Base-by-base conservation (phyloP, 2,797 vertebrate genomes). In the Capromys pilorides region DNA sequence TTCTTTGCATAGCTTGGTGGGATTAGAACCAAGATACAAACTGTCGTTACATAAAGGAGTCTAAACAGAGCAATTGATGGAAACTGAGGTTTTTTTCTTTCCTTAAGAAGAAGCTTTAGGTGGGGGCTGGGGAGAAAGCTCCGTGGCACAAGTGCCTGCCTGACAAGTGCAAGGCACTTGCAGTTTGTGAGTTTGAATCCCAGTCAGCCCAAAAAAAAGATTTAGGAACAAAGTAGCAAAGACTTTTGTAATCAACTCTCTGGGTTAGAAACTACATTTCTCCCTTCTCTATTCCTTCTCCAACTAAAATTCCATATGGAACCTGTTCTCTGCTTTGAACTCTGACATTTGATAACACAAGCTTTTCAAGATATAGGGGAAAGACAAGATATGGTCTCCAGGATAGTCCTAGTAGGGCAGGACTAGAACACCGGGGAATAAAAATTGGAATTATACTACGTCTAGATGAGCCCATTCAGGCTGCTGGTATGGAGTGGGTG, bases 241-340 rank as follows among this genome's bases (percentile, higher is more conserved):
- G 31, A 6, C 10, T 92, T 92, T 93, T 88, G 41, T 61, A 41
- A 82, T 77, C 62, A 84, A 16, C 31, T 57, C 89, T 87, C 61
- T 61, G 33, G 22, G 4, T 22, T 26, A 75, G 77, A 90, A 91
- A 85, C 41, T 7, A 57, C 10, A 75, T 81, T 31, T 95, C 33
- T 86, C 59, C 64, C 36, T 8, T 77, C 12, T 77, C 21, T 85
- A 59, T 19, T 90, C 5, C 6, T 16, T 85, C 31, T 81, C 18
- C 26, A 95, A 67, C 69, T 96, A 84, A 94, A 94, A 93, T 36
- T 62, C 31, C 80, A 79, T 45, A 61, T 88, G 12, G 36, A 84
- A 93, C 92, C 13, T 86, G 57, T 11, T 88, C 88, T 93, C 36
- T 61, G 69, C 87, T 21, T 85, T 26, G 5, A 61, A 9, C 22